These are phyloP conservation scores for Dimorphilus gyrociliatus DNA, from an alignment of 2,888 invertebrate genomes.

Conservation along the genomic window DNA sequence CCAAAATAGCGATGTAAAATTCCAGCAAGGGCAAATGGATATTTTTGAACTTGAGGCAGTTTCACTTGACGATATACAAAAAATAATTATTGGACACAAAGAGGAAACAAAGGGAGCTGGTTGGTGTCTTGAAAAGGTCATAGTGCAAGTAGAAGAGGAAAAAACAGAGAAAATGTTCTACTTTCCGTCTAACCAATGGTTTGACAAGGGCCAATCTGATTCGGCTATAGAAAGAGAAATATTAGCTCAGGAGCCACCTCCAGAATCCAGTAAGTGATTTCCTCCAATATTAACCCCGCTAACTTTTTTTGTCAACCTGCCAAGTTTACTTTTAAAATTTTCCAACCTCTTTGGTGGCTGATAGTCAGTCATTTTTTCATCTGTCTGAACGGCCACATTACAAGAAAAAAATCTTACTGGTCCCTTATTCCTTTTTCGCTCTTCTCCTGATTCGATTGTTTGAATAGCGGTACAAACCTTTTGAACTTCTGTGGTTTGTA, in stretches of 20 bases:
- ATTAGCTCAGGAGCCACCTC: slow-evolving; percentile 8
- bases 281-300: too few species aligned
- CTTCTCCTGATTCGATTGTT: too few species aligned
- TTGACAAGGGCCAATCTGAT: slow-evolving; percentile 22
- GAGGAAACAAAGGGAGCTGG: slow-evolving; percentile 17
- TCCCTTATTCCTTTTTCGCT: too few species aligned
- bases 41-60: slow-evolving; percentile 30
- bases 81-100: slow-evolving; percentile 24
- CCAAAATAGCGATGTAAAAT: slow-evolving; percentile 7
- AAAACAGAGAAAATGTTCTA: slow-evolving; percentile 8
- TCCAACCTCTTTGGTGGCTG: too few species aligned
- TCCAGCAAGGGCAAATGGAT: slow-evolving; percentile 17
- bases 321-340: too few species aligned
- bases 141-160: slow-evolving; percentile 12
- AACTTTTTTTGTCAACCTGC: too few species aligned
- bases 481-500: too few species aligned
- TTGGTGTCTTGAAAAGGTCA: slow-evolving; percentile 19
- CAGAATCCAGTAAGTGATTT: slow-evolving; percentile 6
- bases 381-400: too few species aligned
- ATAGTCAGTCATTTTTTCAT: too few species aligned
- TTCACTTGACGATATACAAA: slow-evolving; percentile 17
- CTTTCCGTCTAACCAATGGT: slow-evolving; percentile 23
- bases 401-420: too few species aligned
- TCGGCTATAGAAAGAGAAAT: slow-evolving; percentile 17
- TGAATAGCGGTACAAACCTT: too few species aligned